Evolutionary conservation across 2,113 vertebrate species (phyloP), one percentile per base, ranked within the genome.

Genomic region (Phalacrocorax brasilianus): DNA sequence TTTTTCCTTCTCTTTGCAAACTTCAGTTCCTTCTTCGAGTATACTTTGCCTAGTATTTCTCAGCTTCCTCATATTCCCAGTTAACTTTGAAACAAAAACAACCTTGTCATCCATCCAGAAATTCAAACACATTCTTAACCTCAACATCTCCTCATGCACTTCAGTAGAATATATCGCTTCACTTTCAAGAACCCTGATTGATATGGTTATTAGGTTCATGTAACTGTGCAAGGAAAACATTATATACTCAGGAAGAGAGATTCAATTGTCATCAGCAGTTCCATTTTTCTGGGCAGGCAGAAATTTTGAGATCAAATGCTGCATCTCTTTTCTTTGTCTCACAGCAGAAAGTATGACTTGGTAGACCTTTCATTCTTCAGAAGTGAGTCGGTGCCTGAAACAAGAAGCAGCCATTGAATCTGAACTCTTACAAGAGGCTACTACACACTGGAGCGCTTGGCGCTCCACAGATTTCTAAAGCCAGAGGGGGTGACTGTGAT

Each of bases 141-240:
- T 91, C 80, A 84, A 2, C 83, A 76, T 89, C 81, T 94, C 67
- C 50, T 94, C 81, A 91, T 72, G 91, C 84, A 97, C 93, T 95
- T 92, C 91, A 92, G 86, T 92, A 27, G 84, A 96, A 95, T 93
- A 89, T 72, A 85, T 73, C 91, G 92, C 77, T 94, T 83, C 89
- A 78, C 92, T 96, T 97, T 96, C 95, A 95, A 96, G 93, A 94
- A 90, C 90, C 68, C 80, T 97, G 94, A 97, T 95, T 96, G 93
- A 97, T 97, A 97, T 96, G 86, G 86, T 96, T 96, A 96, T 97
- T 96, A 95, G 85, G 95, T 96, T 97, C 92, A 97, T 73, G 93
- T 78, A 95, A 84, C 91, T 91, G 92, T 92, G 88, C 68, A 91
- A 95, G 96, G 68, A 95, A 96, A 95, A 83, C 91, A 94, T 95